Conservation (phyloP, 2,888 invertebrate genomes). For the Erebia ligea region DNA sequence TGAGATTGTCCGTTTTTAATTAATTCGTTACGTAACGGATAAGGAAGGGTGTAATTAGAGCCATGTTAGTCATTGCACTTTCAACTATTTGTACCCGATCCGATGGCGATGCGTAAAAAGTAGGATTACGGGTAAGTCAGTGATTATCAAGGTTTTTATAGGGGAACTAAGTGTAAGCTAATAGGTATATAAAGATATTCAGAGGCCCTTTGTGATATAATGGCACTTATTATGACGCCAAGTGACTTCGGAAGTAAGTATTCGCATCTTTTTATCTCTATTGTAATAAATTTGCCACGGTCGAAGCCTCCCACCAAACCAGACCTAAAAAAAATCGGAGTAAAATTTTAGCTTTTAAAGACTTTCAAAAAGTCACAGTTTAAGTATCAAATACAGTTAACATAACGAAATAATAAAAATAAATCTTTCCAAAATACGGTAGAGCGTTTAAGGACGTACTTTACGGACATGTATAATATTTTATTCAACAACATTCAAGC, state of each 20-base stretch:
- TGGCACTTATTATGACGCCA: background rate
- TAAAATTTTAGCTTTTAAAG: no score
- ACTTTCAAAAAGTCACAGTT: background rate
- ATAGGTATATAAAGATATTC: background rate
- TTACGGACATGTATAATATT: conserved; percentile 18
- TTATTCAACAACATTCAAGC: conserved; percentile 23
- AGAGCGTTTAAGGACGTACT: conserved; percentile 5
- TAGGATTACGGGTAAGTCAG: background rate
- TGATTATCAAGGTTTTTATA: background rate
- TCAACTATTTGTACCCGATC: conserved; percentile 13
- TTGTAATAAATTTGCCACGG: background rate
- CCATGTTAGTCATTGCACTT: conserved; percentile 34
- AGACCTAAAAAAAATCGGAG: no score
- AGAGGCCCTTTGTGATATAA: background rate
- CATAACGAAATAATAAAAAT: conserved; percentile 2
- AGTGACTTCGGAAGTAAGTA: background rate
- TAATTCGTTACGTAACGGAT: conserved; percentile 32
- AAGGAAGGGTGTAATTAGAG: conserved; percentile 30
- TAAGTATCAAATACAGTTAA: background rate
- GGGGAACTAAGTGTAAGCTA: background rate
- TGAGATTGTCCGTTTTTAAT: conserved; percentile 35
- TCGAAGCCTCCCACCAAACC: no score
- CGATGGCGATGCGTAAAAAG: background rate
- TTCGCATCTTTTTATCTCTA: no score
- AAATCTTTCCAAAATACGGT: conserved; percentile 12